Evolutionary conservation across 2,888 invertebrate species (phyloP).

Genomic region (Protodeltote pygarga): DNA sequence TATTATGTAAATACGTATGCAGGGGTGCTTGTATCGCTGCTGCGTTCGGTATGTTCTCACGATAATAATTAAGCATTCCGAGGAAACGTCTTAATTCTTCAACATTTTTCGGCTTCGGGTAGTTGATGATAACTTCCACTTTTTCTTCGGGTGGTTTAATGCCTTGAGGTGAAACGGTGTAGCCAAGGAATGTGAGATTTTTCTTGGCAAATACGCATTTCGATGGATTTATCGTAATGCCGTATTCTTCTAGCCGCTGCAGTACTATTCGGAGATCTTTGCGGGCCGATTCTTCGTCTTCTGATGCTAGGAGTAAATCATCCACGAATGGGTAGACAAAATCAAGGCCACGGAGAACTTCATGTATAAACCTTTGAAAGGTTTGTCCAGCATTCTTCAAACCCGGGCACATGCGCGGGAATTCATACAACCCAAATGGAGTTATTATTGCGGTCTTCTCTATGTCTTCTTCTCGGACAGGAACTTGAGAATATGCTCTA

Average conservation of each 20-base stretch:
- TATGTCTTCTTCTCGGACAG: slow-evolving; percentile 11
- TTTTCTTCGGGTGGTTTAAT: slow-evolving; percentile 1
- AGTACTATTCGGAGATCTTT: background rate
- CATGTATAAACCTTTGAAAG: slow-evolving; percentile 24
- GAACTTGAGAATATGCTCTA: slow-evolving; percentile 10
- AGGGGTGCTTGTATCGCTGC: background rate
- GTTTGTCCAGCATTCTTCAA: slow-evolving; percentile 28
- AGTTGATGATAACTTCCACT: background rate
- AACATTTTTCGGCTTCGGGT: background rate
- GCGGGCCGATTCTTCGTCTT: background rate
- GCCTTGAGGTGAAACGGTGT: background rate
- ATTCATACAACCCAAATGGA: slow-evolving; percentile 35
- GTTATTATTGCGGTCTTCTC: slow-evolving; percentile 23
- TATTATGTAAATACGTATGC: background rate
- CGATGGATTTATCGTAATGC: slow-evolving; percentile 2
- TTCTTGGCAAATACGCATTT: slow-evolving; percentile 1
- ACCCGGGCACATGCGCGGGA: slow-evolving; percentile 24
- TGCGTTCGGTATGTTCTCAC: background rate
- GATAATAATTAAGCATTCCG: slow-evolving; percentile 2
- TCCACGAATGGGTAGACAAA: background rate
- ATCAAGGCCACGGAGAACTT: slow-evolving; percentile 7
- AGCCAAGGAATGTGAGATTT: slow-evolving; percentile 1
- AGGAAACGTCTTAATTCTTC: slow-evolving; percentile 1
- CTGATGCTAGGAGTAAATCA: slow-evolving; percentile 1
- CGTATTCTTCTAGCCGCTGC: slow-evolving; percentile 7